Evolutionary conservation across 2,113 vertebrate genomes (phyloP).

Genomic region (Bufo gargarizans): DNA sequence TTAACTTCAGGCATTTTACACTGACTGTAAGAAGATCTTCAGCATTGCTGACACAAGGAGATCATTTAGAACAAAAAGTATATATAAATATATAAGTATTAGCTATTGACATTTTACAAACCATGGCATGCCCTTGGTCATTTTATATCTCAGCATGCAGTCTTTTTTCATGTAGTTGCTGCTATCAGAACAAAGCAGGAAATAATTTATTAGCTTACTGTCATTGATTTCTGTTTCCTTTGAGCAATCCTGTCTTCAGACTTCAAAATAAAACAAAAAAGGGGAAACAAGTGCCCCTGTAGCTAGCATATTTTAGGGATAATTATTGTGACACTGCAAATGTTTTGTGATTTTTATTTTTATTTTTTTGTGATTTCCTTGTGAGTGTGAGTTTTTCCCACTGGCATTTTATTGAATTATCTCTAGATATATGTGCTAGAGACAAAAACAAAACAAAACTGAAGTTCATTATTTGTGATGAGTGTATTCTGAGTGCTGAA

Average conservation of each 20-base stretch:
- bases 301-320: slow-evolving; percentile 35
- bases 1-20: slow-evolving; percentile 59
- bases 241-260: slow-evolving; percentile 53
- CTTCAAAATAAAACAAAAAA: slow-evolving; percentile 66
- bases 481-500: not conserved
- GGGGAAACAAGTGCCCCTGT: slow-evolving; percentile 3
- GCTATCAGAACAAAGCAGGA: slow-evolving; percentile 71
- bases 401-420: not conserved
- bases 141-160: slow-evolving; percentile 67
- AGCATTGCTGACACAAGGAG: slow-evolving; percentile 55
- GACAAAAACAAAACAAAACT: not conserved
- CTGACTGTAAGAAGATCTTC: slow-evolving; percentile 58
- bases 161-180: slow-evolving; percentile 77
- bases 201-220: slow-evolving; percentile 78
- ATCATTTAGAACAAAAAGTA: slow-evolving; percentile 61
- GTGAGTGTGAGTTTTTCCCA: not conserved
- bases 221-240: slow-evolving; percentile 72
- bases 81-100: slow-evolving; percentile 39
- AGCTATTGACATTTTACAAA: slow-evolving; percentile 55
- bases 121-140: slow-evolving; percentile 63
- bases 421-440: not conserved
- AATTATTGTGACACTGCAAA: slow-evolving; percentile 13
- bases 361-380: not conserved
- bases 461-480: not conserved
- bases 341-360: not conserved